Percentiles rank a stretch among this genome's conserved stretches.
These are phyloP conservation scores for Plectrocnemia conspersa DNA, from an alignment of 1,140 invertebrate genomes.

Conservation along the genomic window DNA sequence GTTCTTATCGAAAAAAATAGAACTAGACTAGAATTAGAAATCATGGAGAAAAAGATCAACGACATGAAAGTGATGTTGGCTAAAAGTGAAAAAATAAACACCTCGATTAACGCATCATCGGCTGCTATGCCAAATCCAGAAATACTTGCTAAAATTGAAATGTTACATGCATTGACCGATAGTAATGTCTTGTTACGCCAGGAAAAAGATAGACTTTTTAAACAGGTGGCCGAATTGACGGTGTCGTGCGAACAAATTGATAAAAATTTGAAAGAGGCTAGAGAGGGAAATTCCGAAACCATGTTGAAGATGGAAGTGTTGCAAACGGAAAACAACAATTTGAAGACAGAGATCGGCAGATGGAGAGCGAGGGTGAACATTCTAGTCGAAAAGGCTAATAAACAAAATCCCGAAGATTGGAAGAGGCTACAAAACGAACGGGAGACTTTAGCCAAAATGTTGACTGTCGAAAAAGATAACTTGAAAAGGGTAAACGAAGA, in stretches of 20 bases:
- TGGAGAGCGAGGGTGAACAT: conserved; percentile 75
- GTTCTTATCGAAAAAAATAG: conserved; percentile 74
- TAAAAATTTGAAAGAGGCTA: conserved; percentile 68
- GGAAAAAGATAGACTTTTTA: conserved; percentile 70
- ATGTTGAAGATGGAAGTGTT: conserved; percentile 63
- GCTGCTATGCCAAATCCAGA: conserved; percentile 79
- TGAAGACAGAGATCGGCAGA: conserved; percentile 68
- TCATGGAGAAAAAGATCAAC: conserved; percentile 63
- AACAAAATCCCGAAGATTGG: conserved; percentile 89
- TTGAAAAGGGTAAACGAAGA: conserved; percentile 64
- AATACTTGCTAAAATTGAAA: conserved; percentile 82
- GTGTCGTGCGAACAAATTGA: conserved; percentile 61
- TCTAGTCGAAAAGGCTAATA: conserved; percentile 86
- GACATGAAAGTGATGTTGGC: conserved; percentile 65
- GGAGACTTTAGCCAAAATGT: conserved; percentile 70
- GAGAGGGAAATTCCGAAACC: conserved; percentile 68
- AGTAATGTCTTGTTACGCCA: conserved; percentile 85
- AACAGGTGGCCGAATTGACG: conserved; percentile 62
- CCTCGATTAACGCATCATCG: too few species aligned
- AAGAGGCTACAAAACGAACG: conserved; percentile 77
- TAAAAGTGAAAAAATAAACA: conserved; percentile 60
- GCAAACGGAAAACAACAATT: conserved; percentile 60
- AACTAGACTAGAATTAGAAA: conserved; percentile 67
- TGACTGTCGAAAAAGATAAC: conserved; percentile 67
- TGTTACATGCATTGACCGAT: conserved; percentile 85